Base-by-base conservation (phyloP, 2,888 invertebrate species). In the Drosophila demipolita region DNA sequence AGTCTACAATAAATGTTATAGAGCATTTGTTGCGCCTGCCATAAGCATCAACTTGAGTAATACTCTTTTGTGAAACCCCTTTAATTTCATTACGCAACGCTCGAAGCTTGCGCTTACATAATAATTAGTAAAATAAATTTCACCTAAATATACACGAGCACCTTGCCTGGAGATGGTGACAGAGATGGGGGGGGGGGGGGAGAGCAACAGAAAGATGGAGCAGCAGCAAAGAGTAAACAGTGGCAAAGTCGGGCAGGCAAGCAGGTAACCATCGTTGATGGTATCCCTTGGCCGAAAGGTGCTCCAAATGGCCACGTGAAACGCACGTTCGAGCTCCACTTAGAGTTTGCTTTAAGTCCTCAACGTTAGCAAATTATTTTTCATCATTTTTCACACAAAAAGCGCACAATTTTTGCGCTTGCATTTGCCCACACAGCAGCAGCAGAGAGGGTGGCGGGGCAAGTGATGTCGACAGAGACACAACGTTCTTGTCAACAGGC, bases 81-180 rank as follows among this genome's bases (percentile, higher is more conserved):
- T 89, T 76, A 89, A 89, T 89, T 87, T 79, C 79, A 87, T 86
- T 86, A 82, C 49, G 49, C 40, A 78, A 70, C 65, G 68, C 78
- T 78, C 53, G 64, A n/a, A 63, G 69, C 74, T 53, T 17, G 52
- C 69, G 84, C 87, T 87, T 89, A 87, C 86, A 87, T 87, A 84
- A 87, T 89, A 86, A 86, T 86, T 86, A 89, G 85, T 86, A 82
- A 87, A 89, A 86, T 86, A 86, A 87, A 86, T 86, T 86, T 84
- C 73, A 74, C 87, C 89, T 82, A 87, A 86, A 80, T 75, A 89
- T 73, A 86, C 82, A 89, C 57, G 33, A 54, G 49, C 50, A 45
- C 40, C 50, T 48, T 15, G 15, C 15, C 45, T 15, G 45, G 23
- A 4, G 45, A 20, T n/a, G 15, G 23, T 15, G 45, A 45, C 38